Base-by-base conservation (phyloP, 2,888 invertebrate species). In the Pemphredon lugubris region DNA sequence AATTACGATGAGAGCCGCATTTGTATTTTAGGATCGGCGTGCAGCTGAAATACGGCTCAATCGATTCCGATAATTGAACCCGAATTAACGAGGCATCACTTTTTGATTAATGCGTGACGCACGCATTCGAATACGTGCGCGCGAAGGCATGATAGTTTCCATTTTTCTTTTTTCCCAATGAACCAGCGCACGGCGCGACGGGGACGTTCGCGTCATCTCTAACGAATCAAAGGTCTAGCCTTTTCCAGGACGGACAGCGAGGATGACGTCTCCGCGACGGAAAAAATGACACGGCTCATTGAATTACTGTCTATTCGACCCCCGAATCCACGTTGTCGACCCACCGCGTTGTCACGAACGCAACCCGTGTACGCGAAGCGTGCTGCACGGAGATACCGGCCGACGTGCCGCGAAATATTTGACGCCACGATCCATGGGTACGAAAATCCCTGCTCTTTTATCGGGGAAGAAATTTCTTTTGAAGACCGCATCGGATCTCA, bases 401-500 rank as follows among this genome's bases (percentile, higher is more conserved):
- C 76, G 66, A 60, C 37, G 65, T 76, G 71, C 58, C 73, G 79
- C 70, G 63, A 76, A 68, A 73, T 58, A 79, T 73, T 72, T 63
- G 63, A 70, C 54, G 59, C 42, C 61, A 21, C 61, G 60, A 57
- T 23, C 65, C 55, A 71, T 30, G 47, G 64, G 14, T 23, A 54
- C 53, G 71, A 53, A 80, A 79, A 80, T 54, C 55, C 47, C 23
- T 18, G 47, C 50, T 54, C 63, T 59, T 64, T 58, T 59, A 30
- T 60, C 64, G 26, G 21, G 9, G 7, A 21, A 21, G 13, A 50
- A 66, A 58, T 64, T 63, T 55, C 60, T 48, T 72, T 60, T 39
- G 23, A 32, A 45, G 16, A n/a, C 48, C 26, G 7, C 13, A 18
- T 32, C 26, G 30, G n/a, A 26, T 20, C 48, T 47, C 45, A 21